A percentile compares a stretch with the other conserved stretches of the same genome.
Conservation (phyloP, 92 coral and sea anemone genomes). For the Ricordea florida region DNA sequence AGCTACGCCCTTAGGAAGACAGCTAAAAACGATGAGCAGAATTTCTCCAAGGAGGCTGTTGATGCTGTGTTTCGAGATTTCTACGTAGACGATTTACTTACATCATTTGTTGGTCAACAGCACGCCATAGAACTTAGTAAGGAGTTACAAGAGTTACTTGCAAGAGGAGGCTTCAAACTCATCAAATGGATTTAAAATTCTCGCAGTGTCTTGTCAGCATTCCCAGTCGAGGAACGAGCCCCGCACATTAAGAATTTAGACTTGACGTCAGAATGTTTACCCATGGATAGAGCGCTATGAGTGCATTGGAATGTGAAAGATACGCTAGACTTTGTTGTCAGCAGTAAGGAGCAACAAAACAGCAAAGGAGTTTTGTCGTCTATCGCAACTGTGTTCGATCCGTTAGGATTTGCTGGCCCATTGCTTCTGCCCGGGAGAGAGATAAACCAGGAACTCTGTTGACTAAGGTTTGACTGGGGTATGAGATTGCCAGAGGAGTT, state of each 20-base stretch:
- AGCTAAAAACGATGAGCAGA: slow-evolving; percentile 31
- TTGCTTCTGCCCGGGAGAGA: slow-evolving; percentile 57
- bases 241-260: slow-evolving; percentile 49
- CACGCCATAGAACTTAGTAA: slow-evolving; percentile 26
- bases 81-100: slow-evolving; percentile 47
- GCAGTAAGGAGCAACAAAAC: slow-evolving; percentile 53
- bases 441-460: slow-evolving; percentile 55
- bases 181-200: slow-evolving; percentile 71
- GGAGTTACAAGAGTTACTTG: slow-evolving; percentile 38
- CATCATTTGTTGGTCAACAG: slow-evolving; percentile 16
- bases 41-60: slow-evolving; percentile 21
- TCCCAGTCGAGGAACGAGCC: slow-evolving; percentile 53
- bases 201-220: slow-evolving; percentile 53
- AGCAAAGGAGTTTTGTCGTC: slow-evolving; percentile 74
- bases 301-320: slow-evolving; percentile 70
- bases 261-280: slow-evolving; percentile 41
- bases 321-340: slow-evolving; percentile 32
- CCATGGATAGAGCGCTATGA: slow-evolving; percentile 69
- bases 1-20: slow-evolving; percentile 42
- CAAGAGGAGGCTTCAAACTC: slow-evolving; percentile 68
- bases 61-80: slow-evolving; percentile 48
- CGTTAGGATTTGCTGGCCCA: slow-evolving; percentile 68
- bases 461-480: slow-evolving; percentile 45
- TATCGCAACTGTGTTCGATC: slow-evolving; percentile 71
- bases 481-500: slow-evolving; percentile 34